Evolutionary conservation across 2,113 vertebrate genomes (phyloP).

Genomic region (Mirounga angustirostris): DNA sequence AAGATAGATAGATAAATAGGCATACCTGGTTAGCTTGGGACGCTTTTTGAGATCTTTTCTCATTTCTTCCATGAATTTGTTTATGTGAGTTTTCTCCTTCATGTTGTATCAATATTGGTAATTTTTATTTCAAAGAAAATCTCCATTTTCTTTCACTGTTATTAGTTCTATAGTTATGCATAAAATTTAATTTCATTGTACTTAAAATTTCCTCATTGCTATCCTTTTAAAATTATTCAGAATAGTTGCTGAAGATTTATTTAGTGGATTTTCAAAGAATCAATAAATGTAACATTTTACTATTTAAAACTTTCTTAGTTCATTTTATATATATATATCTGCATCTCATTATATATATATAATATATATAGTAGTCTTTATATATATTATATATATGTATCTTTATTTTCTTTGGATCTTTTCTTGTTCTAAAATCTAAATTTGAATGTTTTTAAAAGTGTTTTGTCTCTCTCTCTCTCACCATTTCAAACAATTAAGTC

Average conservation of each 20-base stretch:
- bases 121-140: neutral
- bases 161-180: neutral
- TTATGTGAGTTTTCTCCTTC: neutral
- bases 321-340: neutral
- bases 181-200: slow-evolving; percentile 12
- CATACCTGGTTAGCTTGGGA: neutral
- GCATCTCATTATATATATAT: too few species aligned
- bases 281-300: neutral
- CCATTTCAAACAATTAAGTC: neutral
- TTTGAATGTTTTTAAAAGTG: neutral
- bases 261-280: slow-evolving; percentile 42
- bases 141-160: neutral
- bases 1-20: neutral
- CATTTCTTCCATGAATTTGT: neutral
- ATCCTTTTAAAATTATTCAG: slow-evolving; percentile 11
- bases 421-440: slow-evolving; percentile 14
- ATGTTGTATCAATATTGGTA: neutral
- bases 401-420: neutral
- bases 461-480: neutral
- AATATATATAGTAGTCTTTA: neutral
- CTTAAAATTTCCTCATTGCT: neutral
- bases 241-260: neutral
- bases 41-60: neutral
- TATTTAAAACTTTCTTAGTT: neutral
- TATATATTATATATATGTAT: neutral